phyloP scores from a whole-genome alignment of 2,888 invertebrate species.

The Drosophila mettleri region DNA sequence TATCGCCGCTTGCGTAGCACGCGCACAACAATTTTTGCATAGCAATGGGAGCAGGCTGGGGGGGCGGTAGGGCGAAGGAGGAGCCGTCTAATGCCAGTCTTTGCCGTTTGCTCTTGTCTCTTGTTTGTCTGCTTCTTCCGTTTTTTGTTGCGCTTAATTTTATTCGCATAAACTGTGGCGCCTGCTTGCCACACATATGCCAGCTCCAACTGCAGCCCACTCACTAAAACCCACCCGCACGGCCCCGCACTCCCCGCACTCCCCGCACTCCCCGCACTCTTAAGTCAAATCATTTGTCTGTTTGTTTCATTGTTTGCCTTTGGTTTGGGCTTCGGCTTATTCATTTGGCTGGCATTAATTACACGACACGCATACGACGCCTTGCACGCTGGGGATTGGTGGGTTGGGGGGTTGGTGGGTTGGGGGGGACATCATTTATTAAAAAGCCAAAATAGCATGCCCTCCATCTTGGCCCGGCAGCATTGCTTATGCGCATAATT shows the following conservation, averaged over 20 bases:
- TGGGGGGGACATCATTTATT: conserved; percentile 63
- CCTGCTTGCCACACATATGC: conserved; percentile 17
- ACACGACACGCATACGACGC: conserved; percentile 75
- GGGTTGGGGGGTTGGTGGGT: neutral
- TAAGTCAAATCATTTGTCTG: conserved; percentile 66
- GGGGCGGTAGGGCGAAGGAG: neutral
- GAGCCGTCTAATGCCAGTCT: conserved; percentile 26
- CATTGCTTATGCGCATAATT: conserved; percentile 59
- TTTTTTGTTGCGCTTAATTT: conserved; percentile 40
- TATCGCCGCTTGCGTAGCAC: conserved; percentile 78
- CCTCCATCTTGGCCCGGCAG: neutral
- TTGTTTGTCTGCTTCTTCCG: conserved; percentile 5
- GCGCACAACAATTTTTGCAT: conserved; percentile 64
- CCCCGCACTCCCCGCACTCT: no score
- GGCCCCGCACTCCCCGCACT: no score
- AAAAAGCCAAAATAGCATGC: conserved; percentile 63
- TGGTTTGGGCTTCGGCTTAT: conserved; percentile 63
- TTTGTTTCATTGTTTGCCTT: conserved; percentile 49
- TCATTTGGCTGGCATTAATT: conserved; percentile 79
- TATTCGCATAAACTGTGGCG: conserved; percentile 51
- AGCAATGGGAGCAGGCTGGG: no score
- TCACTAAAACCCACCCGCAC: no score
- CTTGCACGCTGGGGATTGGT: conserved; percentile 21
- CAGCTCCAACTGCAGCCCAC: neutral
- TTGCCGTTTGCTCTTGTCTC: conserved; percentile 12